Base-by-base conservation (phyloP, 2,113 vertebrate species). In the Formicarius rufipectus region DNA sequence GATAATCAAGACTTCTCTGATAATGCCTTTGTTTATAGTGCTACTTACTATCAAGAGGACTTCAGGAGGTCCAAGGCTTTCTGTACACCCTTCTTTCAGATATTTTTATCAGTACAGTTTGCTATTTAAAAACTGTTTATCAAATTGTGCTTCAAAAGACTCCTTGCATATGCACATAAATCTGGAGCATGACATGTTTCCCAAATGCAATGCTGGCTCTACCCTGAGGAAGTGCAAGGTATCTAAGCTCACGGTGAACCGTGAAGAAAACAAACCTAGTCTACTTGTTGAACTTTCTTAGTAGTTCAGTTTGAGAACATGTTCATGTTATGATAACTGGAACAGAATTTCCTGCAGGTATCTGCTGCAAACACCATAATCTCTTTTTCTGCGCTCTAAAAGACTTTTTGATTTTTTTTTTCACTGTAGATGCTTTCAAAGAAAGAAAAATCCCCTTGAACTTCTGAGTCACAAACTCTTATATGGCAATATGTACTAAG, bases 211-310 rank as follows among this genome's bases (percentile, higher is more conserved):
- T 53, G 52, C 25, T 84, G 76, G 30, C 77, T 94, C n/a, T 87
- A 60, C 73, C 73, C 64, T 21, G 64, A 75, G 77, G 87, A 92
- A 84, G 30, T 8, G 5, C n/a, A 14, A 84, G 33, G 60, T 89
- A 82, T 49, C 66, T 79, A 60, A 95, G 60, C 49, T 93, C 60
- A 63, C 33, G 78, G 82, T 16, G 69, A 94, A 35, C 56, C 23
- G 4, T 19, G 83, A 87, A 81, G 69, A 93, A 96, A 90, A 84
- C 76, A 89, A 89, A 90, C 49, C 47, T 76, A 83, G 44, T 87
- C 45, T 89, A 27, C 58, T 72, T 86, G 35, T 63, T 88, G 64
- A 85, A 84, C 60, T 90, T 94, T 84, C 82, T 76, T 35, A 72
- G 56, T 58, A 73, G 42, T 72, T 90, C 86, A 59, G 84, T 84